Evolutionary conservation across 2,113 vertebrate genomes (phyloP).

Genomic region (Gymnogyps californianus): DNA sequence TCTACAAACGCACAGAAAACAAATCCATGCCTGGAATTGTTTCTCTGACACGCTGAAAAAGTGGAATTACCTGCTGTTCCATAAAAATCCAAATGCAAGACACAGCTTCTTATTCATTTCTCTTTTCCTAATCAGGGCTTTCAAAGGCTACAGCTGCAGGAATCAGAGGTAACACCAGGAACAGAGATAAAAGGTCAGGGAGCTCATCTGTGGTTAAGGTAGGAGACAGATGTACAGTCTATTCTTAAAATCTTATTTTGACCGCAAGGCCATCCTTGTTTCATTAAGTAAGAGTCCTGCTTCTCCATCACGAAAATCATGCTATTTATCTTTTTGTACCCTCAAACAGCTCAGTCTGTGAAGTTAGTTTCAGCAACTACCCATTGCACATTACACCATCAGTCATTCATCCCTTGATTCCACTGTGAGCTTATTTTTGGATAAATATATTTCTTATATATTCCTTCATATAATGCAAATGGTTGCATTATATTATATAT

Average conservation of each 20-base stretch:
- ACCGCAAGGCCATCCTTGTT: not conserved
- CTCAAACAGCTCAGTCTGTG: not conserved
- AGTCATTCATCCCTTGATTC: not conserved
- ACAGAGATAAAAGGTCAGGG: not conserved
- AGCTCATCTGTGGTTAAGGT: not conserved
- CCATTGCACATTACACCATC: accelerated
- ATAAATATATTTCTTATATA: not conserved
- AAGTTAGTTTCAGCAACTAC: not conserved
- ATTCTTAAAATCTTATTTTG: not conserved
- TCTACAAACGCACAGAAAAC: not conserved
- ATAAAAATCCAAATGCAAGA: not conserved
- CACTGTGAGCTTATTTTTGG: accelerated
- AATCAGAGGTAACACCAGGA: not conserved
- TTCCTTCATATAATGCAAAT: not conserved
- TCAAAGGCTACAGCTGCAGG: not conserved
- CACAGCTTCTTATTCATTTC: not conserved
- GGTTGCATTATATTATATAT: not conserved
- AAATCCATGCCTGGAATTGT: not conserved
- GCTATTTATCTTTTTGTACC: not conserved
- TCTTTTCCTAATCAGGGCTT: not conserved
- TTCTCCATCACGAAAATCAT: not conserved
- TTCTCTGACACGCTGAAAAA: not conserved
- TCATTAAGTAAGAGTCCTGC: not conserved
- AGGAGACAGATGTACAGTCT: not conserved
- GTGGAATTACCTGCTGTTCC: not conserved